Percentiles rank a stretch among this genome's conserved stretches.
These are phyloP conservation scores for Glossophaga mutica DNA, from an alignment of 2,797 vertebrate genomes.

Conservation along the genomic window DNA sequence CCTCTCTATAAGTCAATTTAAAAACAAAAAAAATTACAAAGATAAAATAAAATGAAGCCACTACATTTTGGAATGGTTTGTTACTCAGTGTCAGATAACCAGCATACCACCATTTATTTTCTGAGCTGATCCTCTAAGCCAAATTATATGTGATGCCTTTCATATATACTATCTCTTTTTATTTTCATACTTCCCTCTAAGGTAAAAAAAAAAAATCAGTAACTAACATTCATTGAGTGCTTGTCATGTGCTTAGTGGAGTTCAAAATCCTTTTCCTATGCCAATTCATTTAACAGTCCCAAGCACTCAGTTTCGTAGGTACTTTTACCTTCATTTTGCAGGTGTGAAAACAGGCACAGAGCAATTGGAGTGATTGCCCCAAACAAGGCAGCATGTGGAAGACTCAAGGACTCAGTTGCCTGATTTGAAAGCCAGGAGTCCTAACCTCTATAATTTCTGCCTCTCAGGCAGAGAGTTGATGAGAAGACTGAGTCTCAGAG, in stretches of 20 bases:
- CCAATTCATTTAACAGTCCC: not conserved
- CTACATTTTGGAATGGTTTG: not conserved
- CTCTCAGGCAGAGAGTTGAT: not conserved
- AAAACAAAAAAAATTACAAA: not conserved
- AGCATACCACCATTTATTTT: not conserved
- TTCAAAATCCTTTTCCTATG: not conserved
- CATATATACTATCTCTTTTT: not conserved
- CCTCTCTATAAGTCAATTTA: not conserved
- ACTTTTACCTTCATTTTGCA: not conserved
- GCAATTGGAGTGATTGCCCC: not conserved
- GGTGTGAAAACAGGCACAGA: not conserved
- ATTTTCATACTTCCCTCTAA: not conserved
- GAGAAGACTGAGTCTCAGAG: not conserved
- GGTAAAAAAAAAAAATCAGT: not conserved
- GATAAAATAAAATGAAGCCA: not conserved
- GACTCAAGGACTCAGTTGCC: not conserved
- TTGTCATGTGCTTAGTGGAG: not conserved
- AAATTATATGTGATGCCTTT: not conserved
- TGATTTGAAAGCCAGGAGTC: not conserved
- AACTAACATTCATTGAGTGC: not conserved
- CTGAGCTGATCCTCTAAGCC: not conserved
- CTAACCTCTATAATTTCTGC: not conserved
- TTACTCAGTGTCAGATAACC: not conserved
- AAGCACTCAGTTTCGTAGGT: not conserved
- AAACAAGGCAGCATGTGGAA: not conserved